A percentile compares a stretch with the other conserved stretches of the same genome.
These are phyloP conservation scores for Tupaia chinensis DNA, from an alignment of 2,113 vertebrate species.

Conservation along the genomic window DNA sequence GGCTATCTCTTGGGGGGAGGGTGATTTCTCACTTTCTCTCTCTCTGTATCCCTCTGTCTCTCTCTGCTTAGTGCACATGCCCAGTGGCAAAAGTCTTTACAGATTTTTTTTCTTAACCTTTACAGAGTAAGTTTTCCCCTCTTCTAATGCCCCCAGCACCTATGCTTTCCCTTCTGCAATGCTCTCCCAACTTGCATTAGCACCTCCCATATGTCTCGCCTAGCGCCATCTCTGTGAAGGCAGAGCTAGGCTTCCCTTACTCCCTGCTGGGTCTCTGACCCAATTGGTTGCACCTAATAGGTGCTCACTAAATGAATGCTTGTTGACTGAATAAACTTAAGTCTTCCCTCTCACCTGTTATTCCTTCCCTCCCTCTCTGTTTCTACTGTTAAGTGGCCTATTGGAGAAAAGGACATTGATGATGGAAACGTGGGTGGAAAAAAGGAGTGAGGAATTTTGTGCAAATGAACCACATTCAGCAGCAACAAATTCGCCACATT, in stretches of 20 bases:
- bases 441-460: slow-evolving; percentile 67
- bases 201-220: background rate
- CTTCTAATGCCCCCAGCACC: too few species aligned
- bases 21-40: too few species aligned
- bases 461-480: slow-evolving; percentile 76
- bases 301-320: background rate
- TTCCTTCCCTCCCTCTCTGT: background rate
- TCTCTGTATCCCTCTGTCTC: too few species aligned
- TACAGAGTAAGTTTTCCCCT: background rate
- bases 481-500: slow-evolving; percentile 74
- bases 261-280: background rate
- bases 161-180: background rate
- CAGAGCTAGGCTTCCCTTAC: background rate
- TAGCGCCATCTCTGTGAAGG: background rate
- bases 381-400: slow-evolving; percentile 32
- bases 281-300: background rate
- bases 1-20: too few species aligned
- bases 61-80: too few species aligned
- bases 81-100: too few species aligned
- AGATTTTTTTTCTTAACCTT: background rate
- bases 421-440: slow-evolving; percentile 59
- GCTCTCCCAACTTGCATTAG: background rate
- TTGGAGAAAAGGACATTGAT: slow-evolving; percentile 70
- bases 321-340: background rate
- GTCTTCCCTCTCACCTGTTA: background rate